Evolutionary conservation across 2,113 vertebrate genomes (phyloP).

Genomic region (Menura novaehollandiae): DNA sequence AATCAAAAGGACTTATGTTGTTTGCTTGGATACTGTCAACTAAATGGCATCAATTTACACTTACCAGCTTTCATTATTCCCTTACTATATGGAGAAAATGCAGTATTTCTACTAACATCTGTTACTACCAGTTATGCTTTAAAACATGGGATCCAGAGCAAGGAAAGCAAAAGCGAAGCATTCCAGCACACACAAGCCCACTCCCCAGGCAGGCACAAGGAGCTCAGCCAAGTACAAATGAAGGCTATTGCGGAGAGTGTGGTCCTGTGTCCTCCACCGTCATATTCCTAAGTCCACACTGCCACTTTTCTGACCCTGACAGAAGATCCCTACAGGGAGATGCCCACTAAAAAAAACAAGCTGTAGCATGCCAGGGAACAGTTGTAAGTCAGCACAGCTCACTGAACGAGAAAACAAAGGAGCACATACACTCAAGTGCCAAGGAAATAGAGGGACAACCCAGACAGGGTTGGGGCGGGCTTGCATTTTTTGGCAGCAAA

Average conservation of each 20-base stretch:
- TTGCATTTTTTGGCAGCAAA: neutral
- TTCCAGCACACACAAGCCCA: neutral
- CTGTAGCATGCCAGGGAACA: neutral
- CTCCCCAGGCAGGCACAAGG: neutral
- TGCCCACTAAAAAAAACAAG: neutral
- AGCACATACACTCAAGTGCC: neutral
- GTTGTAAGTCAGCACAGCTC: neutral
- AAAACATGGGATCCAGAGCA: neutral
- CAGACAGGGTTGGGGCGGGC: neutral
- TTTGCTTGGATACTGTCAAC: neutral
- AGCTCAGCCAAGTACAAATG: neutral
- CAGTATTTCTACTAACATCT: neutral
- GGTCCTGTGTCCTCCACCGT: neutral
- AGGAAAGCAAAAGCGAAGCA: neutral
- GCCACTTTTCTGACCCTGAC: neutral
- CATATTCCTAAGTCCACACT: neutral
- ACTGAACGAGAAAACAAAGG: neutral
- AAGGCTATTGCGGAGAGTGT: rapidly evolving
- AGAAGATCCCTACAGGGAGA: neutral
- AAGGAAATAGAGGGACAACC: neutral
- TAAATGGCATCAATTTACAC: neutral
- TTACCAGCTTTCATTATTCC: neutral
- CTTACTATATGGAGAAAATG: neutral
- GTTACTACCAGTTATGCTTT: neutral
- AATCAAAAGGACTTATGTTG: neutral